Evolutionary conservation across 64 coral and sea anemone genomes (phyloP), one percentile per base, ranked within the genome.

Genomic region (Platygyra sinensis): DNA sequence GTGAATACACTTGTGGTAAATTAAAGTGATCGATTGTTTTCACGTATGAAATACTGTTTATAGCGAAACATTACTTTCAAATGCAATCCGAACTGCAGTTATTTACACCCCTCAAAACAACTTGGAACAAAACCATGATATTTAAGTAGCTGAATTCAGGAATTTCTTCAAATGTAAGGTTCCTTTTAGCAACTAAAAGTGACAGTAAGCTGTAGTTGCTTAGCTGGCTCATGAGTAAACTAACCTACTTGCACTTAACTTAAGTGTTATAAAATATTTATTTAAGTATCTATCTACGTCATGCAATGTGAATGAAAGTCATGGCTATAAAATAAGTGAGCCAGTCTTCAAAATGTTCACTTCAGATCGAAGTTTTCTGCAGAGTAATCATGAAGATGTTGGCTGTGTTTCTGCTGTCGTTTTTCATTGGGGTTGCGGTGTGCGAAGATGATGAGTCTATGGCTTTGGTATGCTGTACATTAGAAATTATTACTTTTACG

Each of bases 381-480:
- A 25, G 65, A 67, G 1, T 51, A 7, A 9, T 46, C 80, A 83
- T 42, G 61, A n/a, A 8, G 24, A 42, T 64, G 17, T 20, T 83
- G 20, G 10, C 33, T 2, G 20, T 10, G 6, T 11, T 83, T 11
- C 17, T 65, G 8, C 19, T 83, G 28, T 8, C 31, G 18, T 83
- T 67, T 4, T 3, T 67, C 28, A 22, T 83, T 10, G 2, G 14
- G 0, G 60, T 10, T 67, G 29, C 18, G 2, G 4, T 33, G 42
- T 83, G 60, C 8, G 74, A 83, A 49, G 61, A 67, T 67, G 61
- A 83, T 7, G 17, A 83, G 42, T 46, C 80, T 39, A 67, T 83
- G 60, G 80, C 80, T 18, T 36, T 83, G 80, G 80, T 83, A 67
- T 69, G 65, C 29, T 6, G 4, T 24, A 4, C 5, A 69, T 69